These are phyloP conservation scores for Pollachius pollachius DNA, from an alignment of 2,113 vertebrate species.

Conservation along the genomic window DNA sequence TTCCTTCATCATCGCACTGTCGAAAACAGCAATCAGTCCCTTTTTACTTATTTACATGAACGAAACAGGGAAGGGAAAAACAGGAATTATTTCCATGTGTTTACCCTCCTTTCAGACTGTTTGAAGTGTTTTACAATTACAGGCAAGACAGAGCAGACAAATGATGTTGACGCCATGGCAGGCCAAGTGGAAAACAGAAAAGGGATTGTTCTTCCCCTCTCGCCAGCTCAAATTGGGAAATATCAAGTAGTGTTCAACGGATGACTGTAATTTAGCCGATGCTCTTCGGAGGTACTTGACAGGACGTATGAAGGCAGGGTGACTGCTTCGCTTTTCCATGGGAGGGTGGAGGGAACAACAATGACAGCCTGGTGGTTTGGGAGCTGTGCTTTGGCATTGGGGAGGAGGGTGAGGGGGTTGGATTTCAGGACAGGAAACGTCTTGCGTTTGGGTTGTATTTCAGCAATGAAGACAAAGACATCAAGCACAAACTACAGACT, in stretches of 20 bases:
- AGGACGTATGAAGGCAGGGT: conserved; percentile 43
- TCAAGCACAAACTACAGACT: too few relatives aligned
- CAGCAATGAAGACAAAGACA: background rate
- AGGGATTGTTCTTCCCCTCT: conserved; percentile 40
- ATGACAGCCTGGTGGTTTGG: conserved; percentile 26
- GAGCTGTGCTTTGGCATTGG: conserved; percentile 7
- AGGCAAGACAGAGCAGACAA: conserved; percentile 54
- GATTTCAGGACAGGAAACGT: too few relatives aligned
- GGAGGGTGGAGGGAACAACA: conserved; percentile 24
- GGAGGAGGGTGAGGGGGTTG: too few relatives aligned
- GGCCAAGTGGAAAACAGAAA: conserved; percentile 52
- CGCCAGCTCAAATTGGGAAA: conserved; percentile 46
- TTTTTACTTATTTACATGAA: too few relatives aligned
- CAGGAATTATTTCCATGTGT: conserved; percentile 43
- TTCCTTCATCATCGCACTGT: too few relatives aligned
- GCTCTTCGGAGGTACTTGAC: conserved; percentile 50
- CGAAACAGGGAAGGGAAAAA: background rate
- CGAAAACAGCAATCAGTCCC: too few relatives aligned
- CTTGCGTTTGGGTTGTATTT: background rate
- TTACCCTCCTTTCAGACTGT: conserved; percentile 46
- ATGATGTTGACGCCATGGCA: conserved; percentile 48
- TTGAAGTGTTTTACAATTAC: conserved; percentile 58
- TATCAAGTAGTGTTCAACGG: conserved; percentile 52
- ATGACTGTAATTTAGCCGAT: conserved; percentile 62
- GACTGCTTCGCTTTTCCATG: conserved; percentile 21